Base-by-base conservation (phyloP, 2,888 invertebrate species). In the Metacarcinus magister region DNA sequence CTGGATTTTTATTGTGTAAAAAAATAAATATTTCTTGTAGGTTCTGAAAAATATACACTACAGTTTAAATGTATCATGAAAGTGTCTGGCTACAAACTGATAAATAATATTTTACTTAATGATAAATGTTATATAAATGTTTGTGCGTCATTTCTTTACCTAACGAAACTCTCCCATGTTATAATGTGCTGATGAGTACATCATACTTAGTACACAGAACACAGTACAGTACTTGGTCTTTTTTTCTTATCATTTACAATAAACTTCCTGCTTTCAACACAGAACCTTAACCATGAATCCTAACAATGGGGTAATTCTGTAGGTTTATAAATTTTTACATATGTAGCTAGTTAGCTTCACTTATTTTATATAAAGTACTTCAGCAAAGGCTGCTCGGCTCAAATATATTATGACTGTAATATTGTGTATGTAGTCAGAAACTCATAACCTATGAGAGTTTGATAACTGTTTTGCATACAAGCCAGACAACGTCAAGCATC, bases 11-110 rank as follows among this genome's bases (percentile, higher is more conserved):
- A 28, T 44, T 43, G 13, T 92, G 48, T 92, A 92, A 28, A 92
- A 44, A 91, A 48, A 92, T 92, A 92, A 46, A 44, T n/a, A 92
- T 46, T 39, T 92, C 13, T n/a, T 46, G 10, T 23, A 44, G 8
- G 48, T 44, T 48, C 10, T 28, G 32, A 46, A 90, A 48, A 92
- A 48, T 44, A 92, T 92, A 87, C 87, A 87, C 87, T 87, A 87
- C 32, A 39, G 39, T 87, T 87, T 32, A 87, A 87, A 39, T 10
- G 16, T 39, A 87, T n/a, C 16, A 39, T 87, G 16, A 39, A 39
- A 87, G 28, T 87, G 8, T 87, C 87, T 87, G 13, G 39, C 39
- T 75, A 87, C 13, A 87, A 87, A 87, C 10, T 87, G 87, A 32
- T 13, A 39, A 87, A 87, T 87, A 39, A 0, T 19, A 10, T 39